These are phyloP conservation scores for Aphrophora alni DNA, from an alignment of 2,888 invertebrate species.

Conservation along the genomic window DNA sequence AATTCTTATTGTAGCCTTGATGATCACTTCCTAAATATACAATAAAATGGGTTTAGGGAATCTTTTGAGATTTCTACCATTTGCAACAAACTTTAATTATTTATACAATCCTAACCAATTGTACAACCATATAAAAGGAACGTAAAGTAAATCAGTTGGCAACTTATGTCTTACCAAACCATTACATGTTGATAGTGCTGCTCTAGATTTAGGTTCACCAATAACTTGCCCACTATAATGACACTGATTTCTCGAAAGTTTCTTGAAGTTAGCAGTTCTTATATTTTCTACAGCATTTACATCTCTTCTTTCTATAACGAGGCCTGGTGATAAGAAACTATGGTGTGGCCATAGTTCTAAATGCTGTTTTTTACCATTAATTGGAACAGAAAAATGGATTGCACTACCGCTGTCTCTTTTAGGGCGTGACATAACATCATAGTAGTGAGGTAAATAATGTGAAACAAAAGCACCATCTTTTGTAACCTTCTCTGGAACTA, in stretches of 20 bases:
- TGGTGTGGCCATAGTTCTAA: slow-evolving; percentile 56
- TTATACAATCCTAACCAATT: too few species aligned
- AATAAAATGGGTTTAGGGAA: too few species aligned
- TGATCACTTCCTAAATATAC: too few species aligned
- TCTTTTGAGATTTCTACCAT: too few species aligned
- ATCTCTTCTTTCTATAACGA: slow-evolving; percentile 54
- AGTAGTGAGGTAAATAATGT: slow-evolving; percentile 56
- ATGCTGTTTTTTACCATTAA: slow-evolving; percentile 56
- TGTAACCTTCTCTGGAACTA: slow-evolving; percentile 56
- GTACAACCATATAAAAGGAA: too few species aligned
- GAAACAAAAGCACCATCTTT: slow-evolving; percentile 55
- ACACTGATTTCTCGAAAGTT: slow-evolving; percentile 54
- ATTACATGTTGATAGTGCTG: slow-evolving; percentile 58
- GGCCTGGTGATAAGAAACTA: slow-evolving; percentile 56
- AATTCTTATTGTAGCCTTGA: too few species aligned
- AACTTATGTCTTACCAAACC: slow-evolving; percentile 54
- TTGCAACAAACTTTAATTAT: too few species aligned
- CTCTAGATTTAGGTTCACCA: slow-evolving; percentile 54
- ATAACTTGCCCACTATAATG: slow-evolving; percentile 59
- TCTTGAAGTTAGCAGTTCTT: slow-evolving; percentile 49
- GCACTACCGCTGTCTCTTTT: slow-evolving; percentile 47
- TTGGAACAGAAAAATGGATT: slow-evolving; percentile 56
- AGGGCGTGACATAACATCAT: slow-evolving; percentile 47
- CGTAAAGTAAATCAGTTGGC: too few species aligned
- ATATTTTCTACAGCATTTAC: slow-evolving; percentile 47